A percentile compares a stretch with the other conserved stretches of the same genome.
Conservation (phyloP, 37 sponge, comb jelly and placozoan genomes). For the Amphimedon queenslandica region DNA sequence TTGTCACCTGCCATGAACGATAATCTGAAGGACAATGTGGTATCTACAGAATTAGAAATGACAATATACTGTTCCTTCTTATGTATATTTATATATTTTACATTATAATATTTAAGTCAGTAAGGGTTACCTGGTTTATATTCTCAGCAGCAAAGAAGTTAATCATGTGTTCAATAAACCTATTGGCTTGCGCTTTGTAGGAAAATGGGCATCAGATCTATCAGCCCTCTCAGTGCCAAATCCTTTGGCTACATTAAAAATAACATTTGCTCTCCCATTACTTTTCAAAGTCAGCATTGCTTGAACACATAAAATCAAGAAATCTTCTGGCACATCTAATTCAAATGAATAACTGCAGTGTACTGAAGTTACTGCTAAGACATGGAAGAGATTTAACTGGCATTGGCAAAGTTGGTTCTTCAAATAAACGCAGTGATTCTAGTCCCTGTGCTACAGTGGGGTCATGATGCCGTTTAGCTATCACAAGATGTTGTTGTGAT, state of each 20-base stretch:
- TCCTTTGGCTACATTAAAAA: conserved; percentile 15
- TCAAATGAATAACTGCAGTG: neutral
- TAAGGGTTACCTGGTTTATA: conserved; percentile 11
- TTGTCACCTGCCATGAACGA: conserved; percentile 18
- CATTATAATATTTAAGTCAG: neutral
- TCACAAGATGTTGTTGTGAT: no score
- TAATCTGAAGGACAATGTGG: conserved; percentile 38
- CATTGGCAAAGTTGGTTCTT: no score
- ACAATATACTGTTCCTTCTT: neutral
- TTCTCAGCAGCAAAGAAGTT: conserved; percentile 26
- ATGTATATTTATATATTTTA: neutral
- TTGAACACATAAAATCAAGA: conserved; percentile 5
- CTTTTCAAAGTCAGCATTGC: conserved; percentile 2
- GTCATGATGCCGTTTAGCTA: no score
- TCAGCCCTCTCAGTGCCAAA: conserved; percentile 18
- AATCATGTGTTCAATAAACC: conserved; percentile 30
- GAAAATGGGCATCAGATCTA: conserved; percentile 28
- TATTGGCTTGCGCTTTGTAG: no score
- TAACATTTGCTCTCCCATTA: conserved; percentile 1
- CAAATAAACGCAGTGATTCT: no score
- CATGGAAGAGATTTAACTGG: no score
- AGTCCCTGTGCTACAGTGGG: no score
- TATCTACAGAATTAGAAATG: neutral
- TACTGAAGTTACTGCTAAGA: no score
- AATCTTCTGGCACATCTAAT: conserved; percentile 4